Evolutionary conservation across 2,797 vertebrate genomes (phyloP).

Genomic region (Eulemur albifrons): DNA sequence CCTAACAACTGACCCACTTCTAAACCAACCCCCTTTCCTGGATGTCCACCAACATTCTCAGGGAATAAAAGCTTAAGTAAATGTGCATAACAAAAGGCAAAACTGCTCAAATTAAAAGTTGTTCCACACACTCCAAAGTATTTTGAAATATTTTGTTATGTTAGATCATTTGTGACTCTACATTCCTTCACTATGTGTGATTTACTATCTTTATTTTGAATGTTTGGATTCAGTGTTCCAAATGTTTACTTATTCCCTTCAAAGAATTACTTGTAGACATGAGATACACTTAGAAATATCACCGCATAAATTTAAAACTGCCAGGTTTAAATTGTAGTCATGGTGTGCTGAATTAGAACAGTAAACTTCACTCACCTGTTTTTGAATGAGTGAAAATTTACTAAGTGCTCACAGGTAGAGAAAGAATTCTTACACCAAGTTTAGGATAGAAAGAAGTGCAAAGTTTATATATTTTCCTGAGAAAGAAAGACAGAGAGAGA

Average conservation of each 20-base stretch:
- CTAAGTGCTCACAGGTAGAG: no score
- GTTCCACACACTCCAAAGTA: neutral
- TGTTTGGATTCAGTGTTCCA: neutral
- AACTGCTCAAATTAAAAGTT: neutral
- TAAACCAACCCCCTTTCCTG: neutral
- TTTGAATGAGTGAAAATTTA: no score
- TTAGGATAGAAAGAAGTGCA: no score
- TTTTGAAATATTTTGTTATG: neutral
- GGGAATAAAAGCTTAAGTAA: neutral
- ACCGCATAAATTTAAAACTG: neutral
- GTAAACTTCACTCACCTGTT: neutral
- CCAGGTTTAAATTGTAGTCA: neutral
- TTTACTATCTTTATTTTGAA: neutral
- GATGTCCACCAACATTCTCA: neutral
- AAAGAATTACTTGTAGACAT: neutral
- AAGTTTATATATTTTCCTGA: no score
- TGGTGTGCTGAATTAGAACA: neutral
- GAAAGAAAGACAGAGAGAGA: no score
- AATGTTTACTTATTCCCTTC: neutral
- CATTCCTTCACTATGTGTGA: neutral
- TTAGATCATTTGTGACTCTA: neutral
- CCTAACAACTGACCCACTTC: neutral
- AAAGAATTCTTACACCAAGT: no score
- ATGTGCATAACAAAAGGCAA: neutral
- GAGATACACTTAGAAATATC: neutral